These are phyloP conservation scores for Apis laboriosa DNA, from an alignment of 1,140 invertebrate genomes.

Conservation along the genomic window DNA sequence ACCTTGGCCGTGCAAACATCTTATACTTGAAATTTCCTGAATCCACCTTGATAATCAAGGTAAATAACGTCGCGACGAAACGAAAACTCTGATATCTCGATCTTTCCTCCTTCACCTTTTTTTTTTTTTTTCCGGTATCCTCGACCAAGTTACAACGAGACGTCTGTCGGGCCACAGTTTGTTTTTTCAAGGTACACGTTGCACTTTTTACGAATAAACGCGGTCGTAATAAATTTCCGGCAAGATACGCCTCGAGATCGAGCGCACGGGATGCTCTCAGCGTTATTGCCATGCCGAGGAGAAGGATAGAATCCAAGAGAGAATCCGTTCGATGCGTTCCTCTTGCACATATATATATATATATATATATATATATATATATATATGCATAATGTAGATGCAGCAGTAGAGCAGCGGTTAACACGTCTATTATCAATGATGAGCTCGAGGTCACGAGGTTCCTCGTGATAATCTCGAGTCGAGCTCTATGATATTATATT, in stretches of 20 bases:
- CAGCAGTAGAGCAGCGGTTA: too few relatives aligned
- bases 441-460: background rate
- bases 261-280: background rate
- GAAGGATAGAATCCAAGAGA: background rate
- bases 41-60: conserved; percentile 56
- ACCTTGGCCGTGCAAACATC: conserved; percentile 47
- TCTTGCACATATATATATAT: background rate
- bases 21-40: conserved; percentile 42
- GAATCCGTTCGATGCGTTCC: background rate
- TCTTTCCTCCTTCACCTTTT: background rate
- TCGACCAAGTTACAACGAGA: background rate
- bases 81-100: conserved; percentile 30
- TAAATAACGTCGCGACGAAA: conserved; percentile 56
- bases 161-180: background rate
- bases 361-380: background rate
- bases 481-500: background rate
- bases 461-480: background rate
- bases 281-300: background rate
- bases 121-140: background rate
- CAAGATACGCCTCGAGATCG: conserved; percentile 20
- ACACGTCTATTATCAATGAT: background rate
- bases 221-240: conserved; percentile 15
- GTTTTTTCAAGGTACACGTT: conserved; percentile 4
- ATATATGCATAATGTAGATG: background rate
- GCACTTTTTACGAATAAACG: conserved; percentile 9